Conservation (phyloP, 1,140 invertebrate genomes). For the Halotydeus destructor region DNA sequence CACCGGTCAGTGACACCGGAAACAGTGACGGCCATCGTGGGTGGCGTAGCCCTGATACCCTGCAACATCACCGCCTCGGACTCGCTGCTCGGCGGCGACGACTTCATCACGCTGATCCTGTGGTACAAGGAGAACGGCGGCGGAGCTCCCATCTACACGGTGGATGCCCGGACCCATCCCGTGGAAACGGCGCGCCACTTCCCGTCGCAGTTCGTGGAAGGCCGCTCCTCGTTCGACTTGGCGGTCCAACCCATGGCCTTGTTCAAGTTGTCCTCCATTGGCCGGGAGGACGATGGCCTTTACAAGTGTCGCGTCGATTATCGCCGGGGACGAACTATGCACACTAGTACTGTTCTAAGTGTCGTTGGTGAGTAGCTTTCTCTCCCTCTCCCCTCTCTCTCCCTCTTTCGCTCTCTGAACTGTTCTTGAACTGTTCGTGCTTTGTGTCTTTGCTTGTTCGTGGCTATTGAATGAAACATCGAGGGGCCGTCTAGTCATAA, state of each 20-base stretch:
- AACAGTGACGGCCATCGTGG: conserved; percentile 36
- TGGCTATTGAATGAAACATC: too few species aligned
- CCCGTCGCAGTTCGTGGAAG: too few species aligned
- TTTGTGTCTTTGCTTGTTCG: too few species aligned
- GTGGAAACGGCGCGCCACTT: background rate
- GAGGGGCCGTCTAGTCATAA: too few species aligned
- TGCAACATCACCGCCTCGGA: conserved; percentile 26
- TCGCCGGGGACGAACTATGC: conserved; percentile 51
- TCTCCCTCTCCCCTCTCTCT: too few species aligned
- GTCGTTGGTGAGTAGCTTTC: conserved; percentile 47
- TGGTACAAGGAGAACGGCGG: conserved; percentile 46
- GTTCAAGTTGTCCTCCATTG: conserved; percentile 2
- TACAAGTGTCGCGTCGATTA: conserved; percentile 40
- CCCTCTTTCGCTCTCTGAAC: too few species aligned
- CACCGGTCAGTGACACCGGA: background rate
- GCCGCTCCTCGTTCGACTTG: conserved; percentile 4
- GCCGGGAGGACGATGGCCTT: conserved; percentile 16
- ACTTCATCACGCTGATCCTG: conserved; percentile 52
- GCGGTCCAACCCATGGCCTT: background rate
- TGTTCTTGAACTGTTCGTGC: too few species aligned
- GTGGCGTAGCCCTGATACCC: conserved; percentile 47
- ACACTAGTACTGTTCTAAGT: conserved; percentile 49
- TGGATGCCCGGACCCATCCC: conserved; percentile 12
- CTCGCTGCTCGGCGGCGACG: conserved; percentile 41
- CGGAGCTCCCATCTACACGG: conserved; percentile 16